Conservation (phyloP, 2,888 invertebrate species). For the Cheiracanthium punctorium region DNA sequence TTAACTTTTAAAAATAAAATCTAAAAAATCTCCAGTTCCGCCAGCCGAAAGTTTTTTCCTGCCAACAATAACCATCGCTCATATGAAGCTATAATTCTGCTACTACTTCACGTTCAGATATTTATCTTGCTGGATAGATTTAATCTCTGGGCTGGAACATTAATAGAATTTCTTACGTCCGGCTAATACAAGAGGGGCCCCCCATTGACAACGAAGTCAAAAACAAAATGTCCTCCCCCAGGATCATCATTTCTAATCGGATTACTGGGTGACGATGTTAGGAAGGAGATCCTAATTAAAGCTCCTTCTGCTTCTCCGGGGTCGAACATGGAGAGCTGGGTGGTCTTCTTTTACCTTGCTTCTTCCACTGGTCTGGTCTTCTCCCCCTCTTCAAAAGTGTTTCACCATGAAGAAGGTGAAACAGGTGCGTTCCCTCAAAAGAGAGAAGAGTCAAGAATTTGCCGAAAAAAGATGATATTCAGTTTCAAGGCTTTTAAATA, state of each 20-base stretch:
- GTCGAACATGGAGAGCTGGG: slow-evolving; percentile 27
- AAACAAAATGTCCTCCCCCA: slow-evolving; percentile 4
- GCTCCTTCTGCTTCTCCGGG: background rate
- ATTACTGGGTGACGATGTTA: slow-evolving; percentile 53
- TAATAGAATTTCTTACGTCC: background rate
- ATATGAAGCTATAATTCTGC: too few species aligned
- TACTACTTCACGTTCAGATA: background rate
- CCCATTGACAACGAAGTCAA: background rate
- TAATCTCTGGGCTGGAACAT: background rate
- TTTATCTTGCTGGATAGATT: background rate
- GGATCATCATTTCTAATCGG: slow-evolving; percentile 34
- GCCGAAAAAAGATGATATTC: slow-evolving; percentile 6
- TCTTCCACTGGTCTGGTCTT: background rate
- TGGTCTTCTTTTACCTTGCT: slow-evolving; percentile 26
- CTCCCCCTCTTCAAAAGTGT: background rate
- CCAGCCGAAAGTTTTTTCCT: too few species aligned
- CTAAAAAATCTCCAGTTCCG: too few species aligned
- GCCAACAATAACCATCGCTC: too few species aligned
- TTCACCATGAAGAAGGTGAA: background rate
- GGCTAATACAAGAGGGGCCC: background rate
- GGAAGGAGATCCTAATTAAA: slow-evolving; percentile 52
- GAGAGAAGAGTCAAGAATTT: background rate
- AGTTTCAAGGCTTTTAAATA: background rate
- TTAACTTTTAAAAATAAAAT: too few species aligned
- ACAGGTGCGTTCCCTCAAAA: background rate